Base-by-base conservation (phyloP, 2,113 vertebrate genomes). In the Cyprinodon tularosa region DNA sequence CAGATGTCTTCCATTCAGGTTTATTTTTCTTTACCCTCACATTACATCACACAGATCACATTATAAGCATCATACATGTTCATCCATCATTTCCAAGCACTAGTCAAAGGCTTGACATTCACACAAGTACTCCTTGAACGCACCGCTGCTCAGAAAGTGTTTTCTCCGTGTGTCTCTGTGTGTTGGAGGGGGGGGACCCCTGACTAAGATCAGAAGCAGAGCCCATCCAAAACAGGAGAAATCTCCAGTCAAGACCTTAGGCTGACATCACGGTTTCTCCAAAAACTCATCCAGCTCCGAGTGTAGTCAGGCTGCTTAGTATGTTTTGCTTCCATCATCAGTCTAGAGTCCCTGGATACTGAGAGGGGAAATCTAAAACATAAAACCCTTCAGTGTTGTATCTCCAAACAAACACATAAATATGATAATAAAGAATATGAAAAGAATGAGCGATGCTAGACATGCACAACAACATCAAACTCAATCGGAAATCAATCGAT, bases 1-100 rank as follows among this genome's bases (percentile, higher is more conserved):
- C 71, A 68, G 13, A 36, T 12, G 47, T 88, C 78, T 88, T 92
- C 78, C 83, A 89, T 92, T 92, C 87, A 90, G 80, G 70, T 94
- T 95, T 94, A 94, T 93, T 94, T 90, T 90, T 57, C 17, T 87
- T 90, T 84, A 88, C 89, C 65, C 80, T 93, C 87, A 91, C 90
- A 90, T 89, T 89, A 89, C 93, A 92, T 91, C 89, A 93, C 90
- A 89, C 84, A 69, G 84, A 91, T 91, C 89, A 90, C 90, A 92
- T 92, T 88, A 86, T 90, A 89, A 88, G 82, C 88, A 86, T 91
- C 92, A 86, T 77, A 89, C 74, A 83, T 81, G 77, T 83, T 89
- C 89, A 90, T 86, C 85, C 88, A 86, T 87, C 88, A 29, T 82
- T 72, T 81, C 81, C 81, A 84, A 88, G 89, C 91, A 66, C 86